Evolutionary conservation across 2,113 vertebrate genomes (phyloP).

Genomic region (Phrynocephalus versicolor): DNA sequence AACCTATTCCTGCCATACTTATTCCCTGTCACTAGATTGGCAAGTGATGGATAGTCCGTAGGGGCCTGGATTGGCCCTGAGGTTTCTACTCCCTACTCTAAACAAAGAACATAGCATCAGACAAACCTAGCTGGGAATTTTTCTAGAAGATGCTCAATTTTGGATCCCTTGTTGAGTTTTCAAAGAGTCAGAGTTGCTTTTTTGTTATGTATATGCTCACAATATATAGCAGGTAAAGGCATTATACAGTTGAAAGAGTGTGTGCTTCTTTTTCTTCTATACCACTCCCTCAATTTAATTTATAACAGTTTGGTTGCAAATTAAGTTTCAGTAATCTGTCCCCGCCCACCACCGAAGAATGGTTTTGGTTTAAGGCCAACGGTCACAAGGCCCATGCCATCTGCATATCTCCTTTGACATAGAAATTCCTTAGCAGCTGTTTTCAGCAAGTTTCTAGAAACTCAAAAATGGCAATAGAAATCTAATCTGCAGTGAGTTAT

Average conservation of each 20-base stretch:
- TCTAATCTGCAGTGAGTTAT: fast-evolving
- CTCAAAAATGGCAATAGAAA: slow-evolving; percentile 51
- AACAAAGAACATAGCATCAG: background rate
- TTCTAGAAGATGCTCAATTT: background rate
- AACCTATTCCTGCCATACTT: background rate
- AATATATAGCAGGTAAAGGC: background rate
- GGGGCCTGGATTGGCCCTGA: background rate
- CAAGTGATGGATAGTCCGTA: background rate
- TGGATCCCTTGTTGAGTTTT: background rate
- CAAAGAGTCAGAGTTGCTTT: background rate
- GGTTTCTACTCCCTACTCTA: background rate
- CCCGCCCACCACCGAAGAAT: too few relatives aligned
- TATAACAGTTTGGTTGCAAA: background rate
- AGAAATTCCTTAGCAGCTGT: background rate
- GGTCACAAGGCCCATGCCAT: background rate
- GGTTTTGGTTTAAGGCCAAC: background rate
- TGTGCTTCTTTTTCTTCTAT: background rate
- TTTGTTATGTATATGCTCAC: background rate
- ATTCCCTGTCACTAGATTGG: background rate
- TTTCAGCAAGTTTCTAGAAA: slow-evolving; percentile 17
- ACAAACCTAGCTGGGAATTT: background rate
- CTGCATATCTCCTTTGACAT: background rate
- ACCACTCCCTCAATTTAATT: background rate
- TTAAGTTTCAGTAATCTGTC: background rate
- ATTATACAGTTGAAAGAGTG: background rate